Evolutionary conservation across 2,113 vertebrate species (phyloP), one percentile per base, ranked within the genome.

Genomic region (Cyprinodon variegatus): DNA sequence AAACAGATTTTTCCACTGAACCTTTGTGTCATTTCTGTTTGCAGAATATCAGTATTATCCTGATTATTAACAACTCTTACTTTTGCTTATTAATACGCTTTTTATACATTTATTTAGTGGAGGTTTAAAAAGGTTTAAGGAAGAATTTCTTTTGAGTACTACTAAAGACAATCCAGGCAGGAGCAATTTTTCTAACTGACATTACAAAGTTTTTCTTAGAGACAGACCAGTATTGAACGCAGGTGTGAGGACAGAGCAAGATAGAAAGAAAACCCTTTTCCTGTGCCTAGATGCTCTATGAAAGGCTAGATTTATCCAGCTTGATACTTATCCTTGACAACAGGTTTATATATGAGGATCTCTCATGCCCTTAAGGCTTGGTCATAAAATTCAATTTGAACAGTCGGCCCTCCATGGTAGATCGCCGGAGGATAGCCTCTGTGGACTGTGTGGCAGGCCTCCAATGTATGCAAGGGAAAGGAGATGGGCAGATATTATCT

Each of bases 341-440:
- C 11, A n/a, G 61, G 83, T 83, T 86, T 83, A 86, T 87, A 68
- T 78, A 78, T 70, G 46, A 1, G 61, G 62, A 50, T 61, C 72
- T 77, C 75, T 82, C 76, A 3, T 81, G 82, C 88, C 87, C 86
- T 88, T 79, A 66, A 84, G 89, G 88, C 70, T 41, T 53, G 39
- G 64, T 87, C 90, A 93, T 92, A 77, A 83, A 92, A 87, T 93
- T 89, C 88, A 72, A 72, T 82, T 69, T 83, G 83, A 79, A 84
- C 83, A 48, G 70, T 45, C 63, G 66, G 90, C 92, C 91, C 92
- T 88, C 93, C 91, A 6, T 86, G 81, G 86, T 79, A 88, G 89
- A 89, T 63, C 1, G 88, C 91, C 90, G 45, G 74, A 81, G 85
- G 90, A 80, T 41, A 86, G 76, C 15, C 70, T 86, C 85, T 79